Evolutionary conservation across 2,113 vertebrate genomes (phyloP).

Genomic region (Heliornis fulica): DNA sequence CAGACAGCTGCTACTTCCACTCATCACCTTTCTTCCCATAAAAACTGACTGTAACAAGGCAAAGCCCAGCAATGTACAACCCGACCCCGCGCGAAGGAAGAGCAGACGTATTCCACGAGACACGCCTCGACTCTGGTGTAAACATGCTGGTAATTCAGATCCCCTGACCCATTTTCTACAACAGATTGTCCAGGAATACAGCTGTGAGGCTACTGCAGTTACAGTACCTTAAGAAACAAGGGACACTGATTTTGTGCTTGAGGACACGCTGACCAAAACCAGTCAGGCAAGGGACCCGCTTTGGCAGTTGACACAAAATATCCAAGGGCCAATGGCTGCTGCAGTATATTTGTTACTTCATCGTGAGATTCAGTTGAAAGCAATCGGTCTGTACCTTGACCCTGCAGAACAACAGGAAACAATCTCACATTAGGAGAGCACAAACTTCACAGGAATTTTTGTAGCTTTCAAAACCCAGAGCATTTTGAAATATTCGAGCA

Average conservation of each 20-base stretch:
- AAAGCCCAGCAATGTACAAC: neutral
- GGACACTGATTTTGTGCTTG: constrained; percentile 99
- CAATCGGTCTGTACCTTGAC: constrained; percentile 92
- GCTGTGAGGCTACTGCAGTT: no score
- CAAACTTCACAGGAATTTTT: neutral
- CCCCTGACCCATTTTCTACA: neutral
- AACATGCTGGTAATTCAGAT: neutral
- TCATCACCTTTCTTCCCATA: neutral
- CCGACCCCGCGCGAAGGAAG: neutral
- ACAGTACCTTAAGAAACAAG: constrained; percentile 86
- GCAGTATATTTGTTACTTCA: constrained; percentile 96
- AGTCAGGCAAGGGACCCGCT: constrained; percentile 97
- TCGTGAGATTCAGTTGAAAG: constrained; percentile 93
- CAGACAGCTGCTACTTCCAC: neutral
- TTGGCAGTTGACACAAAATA: constrained; percentile 98
- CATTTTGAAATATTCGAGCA: neutral
- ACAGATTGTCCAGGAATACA: neutral
- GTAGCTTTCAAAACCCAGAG: neutral
- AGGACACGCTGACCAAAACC: constrained; percentile 99
- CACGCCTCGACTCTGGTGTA: neutral
- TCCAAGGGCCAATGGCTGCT: constrained; percentile 97
- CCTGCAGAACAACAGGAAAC: constrained; percentile 70
- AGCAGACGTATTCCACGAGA: neutral
- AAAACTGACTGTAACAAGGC: neutral
- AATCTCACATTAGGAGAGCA: neutral